Base-by-base conservation (phyloP, 2,888 invertebrate species). In the Leucoma salicis region DNA sequence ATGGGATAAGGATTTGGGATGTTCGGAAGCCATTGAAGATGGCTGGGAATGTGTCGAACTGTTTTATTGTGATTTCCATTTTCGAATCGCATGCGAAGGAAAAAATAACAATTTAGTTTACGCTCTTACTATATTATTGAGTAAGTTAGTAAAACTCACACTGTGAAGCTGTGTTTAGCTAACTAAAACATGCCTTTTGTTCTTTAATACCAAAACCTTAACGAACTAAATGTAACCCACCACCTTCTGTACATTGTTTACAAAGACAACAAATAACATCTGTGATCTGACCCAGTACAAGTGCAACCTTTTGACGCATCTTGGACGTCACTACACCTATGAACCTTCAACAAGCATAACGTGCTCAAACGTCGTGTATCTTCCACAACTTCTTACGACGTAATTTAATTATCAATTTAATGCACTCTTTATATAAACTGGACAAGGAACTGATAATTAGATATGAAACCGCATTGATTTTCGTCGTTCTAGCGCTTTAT, bases 1-100 rank as follows among this genome's bases (percentile, higher is more conserved):
- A 57, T 91, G 88, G 64, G 88, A 83, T 62, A 78, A 54, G 71
- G 90, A 86, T 70, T 87, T 88, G 18, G 83, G 88, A 70, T 78
- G 79, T 69, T 88, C 89, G 49, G 84, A 85, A 15, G 81, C 87
- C 78, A 88, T 74, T 44, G 90, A 90, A n/a, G 88, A 88, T 59
- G 88, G 89, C 75, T 90, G 90, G 81, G 90, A 90, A 82, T 89
- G 88, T 77, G 83, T 87, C 48, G 89, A 89, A 76, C 88, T 88
- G 74, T 72, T 61, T 66, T 71, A 70, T 76, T 74, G 75, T 57
- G 66, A 65, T 67, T 62, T 78, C 84, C 84, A 63, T 79, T 77
- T 84, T 74, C 74, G 69, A 74, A 74, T 66, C 53, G 87, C 88
- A 84, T 88, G 88, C 79, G 84, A 80, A 77, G 77, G 74, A 84